These are phyloP conservation scores for Osmerus mordax DNA, from an alignment of 2,113 vertebrate species.

Conservation along the genomic window DNA sequence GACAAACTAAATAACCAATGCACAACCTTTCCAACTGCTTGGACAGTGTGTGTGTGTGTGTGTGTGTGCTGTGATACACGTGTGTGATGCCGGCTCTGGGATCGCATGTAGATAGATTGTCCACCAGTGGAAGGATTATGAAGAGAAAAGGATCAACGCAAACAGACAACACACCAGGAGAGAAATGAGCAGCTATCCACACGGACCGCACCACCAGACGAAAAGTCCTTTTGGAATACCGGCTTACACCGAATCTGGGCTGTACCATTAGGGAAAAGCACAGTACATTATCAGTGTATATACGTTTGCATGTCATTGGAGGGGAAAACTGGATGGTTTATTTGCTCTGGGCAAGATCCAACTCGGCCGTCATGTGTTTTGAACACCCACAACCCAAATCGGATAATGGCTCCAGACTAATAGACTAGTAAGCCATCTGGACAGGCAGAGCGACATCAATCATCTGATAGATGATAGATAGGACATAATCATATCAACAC, in stretches of 20 bases:
- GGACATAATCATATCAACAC: conserved; percentile 48
- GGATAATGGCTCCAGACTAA: conserved; percentile 22
- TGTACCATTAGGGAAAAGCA: too few relatives aligned
- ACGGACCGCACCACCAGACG: not conserved
- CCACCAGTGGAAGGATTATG: conserved; percentile 58
- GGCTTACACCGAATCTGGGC: conserved; percentile 6
- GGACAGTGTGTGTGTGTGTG: not conserved
- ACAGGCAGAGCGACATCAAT: conserved; percentile 43
- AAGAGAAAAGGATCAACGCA: conserved; percentile 49
- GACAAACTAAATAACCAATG: conserved; percentile 4
- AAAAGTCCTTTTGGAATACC: not conserved
- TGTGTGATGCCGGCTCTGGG: conserved; percentile 27
- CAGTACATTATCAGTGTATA: too few relatives aligned
- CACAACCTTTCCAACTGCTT: not conserved
- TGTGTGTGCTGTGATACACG: conserved; percentile 2
- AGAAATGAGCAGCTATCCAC: conserved; percentile 50
- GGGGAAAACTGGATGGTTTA: not conserved
- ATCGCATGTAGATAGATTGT: conserved; percentile 34
- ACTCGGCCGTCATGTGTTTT: conserved; percentile 13
- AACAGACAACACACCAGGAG: conserved; percentile 44
- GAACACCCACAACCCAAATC: not conserved
- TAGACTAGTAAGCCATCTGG: conserved; percentile 41
- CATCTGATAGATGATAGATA: conserved; percentile 52
- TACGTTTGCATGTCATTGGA: not conserved
- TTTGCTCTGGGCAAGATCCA: not conserved